These are phyloP conservation scores for Amphibalanus amphitrite DNA, from an alignment of 1,140 invertebrate species.

Conservation along the genomic window DNA sequence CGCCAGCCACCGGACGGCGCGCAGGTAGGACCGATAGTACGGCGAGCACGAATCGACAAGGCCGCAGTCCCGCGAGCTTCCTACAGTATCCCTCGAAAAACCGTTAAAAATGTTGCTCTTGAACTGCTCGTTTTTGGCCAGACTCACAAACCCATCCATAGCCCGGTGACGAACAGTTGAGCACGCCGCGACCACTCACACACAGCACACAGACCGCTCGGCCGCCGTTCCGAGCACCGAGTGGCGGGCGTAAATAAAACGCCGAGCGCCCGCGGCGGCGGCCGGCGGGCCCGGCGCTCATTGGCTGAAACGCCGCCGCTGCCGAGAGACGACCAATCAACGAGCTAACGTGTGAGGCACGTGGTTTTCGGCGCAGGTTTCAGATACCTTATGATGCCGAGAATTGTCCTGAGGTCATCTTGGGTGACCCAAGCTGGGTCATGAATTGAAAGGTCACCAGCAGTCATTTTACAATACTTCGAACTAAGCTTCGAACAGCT, in stretches of 20 bases:
- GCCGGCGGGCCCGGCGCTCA: too few species aligned
- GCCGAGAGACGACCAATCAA: too few species aligned
- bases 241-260: neutral
- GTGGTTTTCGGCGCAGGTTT: too few species aligned
- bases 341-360: too few species aligned
- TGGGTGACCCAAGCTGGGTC: too few species aligned
- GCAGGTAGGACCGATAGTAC: neutral
- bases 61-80: neutral
- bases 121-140: neutral
- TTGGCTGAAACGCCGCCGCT: too few species aligned
- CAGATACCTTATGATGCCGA: too few species aligned
- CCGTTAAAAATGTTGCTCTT: neutral
- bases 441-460: too few species aligned
- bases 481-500: too few species aligned
- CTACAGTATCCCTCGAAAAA: neutral
- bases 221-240: neutral
- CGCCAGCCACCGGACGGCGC: neutral
- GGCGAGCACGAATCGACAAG: neutral
- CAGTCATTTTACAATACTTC: too few species aligned
- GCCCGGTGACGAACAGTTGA: neutral
- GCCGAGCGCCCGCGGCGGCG: too few species aligned
- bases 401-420: too few species aligned
- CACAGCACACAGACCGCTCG: neutral
- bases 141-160: neutral
- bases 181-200: neutral